Conservation (phyloP, 2,797 vertebrate species). For the Loris lydekkerianus region DNA sequence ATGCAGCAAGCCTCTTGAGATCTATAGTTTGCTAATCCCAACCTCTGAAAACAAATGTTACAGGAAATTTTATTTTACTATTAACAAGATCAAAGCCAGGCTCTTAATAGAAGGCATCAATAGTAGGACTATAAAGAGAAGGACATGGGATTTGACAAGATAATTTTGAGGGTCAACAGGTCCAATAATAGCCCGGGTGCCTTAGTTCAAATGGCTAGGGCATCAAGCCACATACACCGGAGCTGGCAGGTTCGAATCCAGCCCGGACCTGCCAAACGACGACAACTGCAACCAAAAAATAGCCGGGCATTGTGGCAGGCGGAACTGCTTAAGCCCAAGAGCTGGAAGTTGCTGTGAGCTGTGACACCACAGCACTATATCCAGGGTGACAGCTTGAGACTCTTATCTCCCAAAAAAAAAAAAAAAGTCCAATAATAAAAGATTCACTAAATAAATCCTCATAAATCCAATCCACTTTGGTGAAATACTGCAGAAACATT, state of each 20-base stretch:
- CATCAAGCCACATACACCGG: too few species aligned
- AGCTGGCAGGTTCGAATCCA: too few species aligned
- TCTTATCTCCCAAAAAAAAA: too few species aligned
- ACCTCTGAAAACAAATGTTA: constrained; percentile 28
- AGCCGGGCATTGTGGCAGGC: too few species aligned
- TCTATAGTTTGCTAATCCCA: not conserved
- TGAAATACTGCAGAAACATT: not conserved
- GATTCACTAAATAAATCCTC: constrained; percentile 35
- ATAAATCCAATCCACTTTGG: not conserved
- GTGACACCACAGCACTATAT: too few species aligned
- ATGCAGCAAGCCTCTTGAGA: not conserved
- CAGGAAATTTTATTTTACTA: not conserved
- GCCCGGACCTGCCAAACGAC: too few species aligned
- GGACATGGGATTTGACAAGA: not conserved
- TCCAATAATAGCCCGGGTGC: not conserved
- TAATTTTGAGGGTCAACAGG: constrained; percentile 39
- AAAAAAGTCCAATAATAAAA: constrained; percentile 34
- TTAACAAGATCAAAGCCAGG: not conserved
- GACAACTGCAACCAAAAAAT: too few species aligned
- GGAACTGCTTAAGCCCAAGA: too few species aligned
- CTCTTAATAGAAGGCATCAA: not conserved
- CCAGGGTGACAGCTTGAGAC: too few species aligned
- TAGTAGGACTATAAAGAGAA: not conserved
- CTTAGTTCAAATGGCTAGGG: too few species aligned
- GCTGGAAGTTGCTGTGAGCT: too few species aligned